Evolutionary conservation across 1,140 invertebrate genomes (phyloP), one percentile per base, ranked within the genome.

Genomic region (Ditylenchus dipsaci): DNA sequence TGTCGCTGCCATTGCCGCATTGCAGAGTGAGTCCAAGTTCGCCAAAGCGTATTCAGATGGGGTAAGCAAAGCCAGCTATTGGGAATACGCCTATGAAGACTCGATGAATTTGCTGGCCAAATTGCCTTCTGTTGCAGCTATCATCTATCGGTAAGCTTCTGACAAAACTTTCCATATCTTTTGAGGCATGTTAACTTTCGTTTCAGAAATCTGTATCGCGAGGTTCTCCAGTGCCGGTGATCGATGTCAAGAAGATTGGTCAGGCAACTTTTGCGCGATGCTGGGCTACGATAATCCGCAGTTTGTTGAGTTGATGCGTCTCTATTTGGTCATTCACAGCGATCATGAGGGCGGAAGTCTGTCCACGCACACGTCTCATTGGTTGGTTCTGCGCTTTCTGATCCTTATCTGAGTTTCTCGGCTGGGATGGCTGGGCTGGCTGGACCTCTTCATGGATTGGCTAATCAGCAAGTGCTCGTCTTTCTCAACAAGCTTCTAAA

Each of bases 31-130:
- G 85, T 93, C 91, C 79, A 90, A 91, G 82, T 97, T 95, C 86
- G 91, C 91, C 1, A 89, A 92, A 82, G n/a, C n/a, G n/a, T n/a
- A n/a, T n/a, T n/a, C n/a, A n/a, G n/a, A n/a, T n/a, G n/a, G n/a
- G n/a, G n/a, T n/a, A n/a, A n/a, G n/a, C n/a, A n/a, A n/a, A n/a
- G n/a, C n/a, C n/a, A n/a, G n/a, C n/a, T n/a, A n/a, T n/a, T n/a
- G n/a, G n/a, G n/a, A n/a, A n/a, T n/a, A n/a, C n/a, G n/a, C n/a
- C n/a, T n/a, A n/a, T n/a, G n/a, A n/a, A n/a, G n/a, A n/a, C n/a
- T n/a, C n/a, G n/a, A n/a, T n/a, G n/a, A n/a, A n/a, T n/a, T n/a
- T 97, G 74, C 94, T 97, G 83, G 93, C 93, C 38, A 97, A 97
- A 84, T 84, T 97, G 73, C 92, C 93, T 0, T 91, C 92, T 23